Evolutionary conservation across 2,888 invertebrate species (phyloP).

Genomic region (Drosophila macrothrix): DNA sequence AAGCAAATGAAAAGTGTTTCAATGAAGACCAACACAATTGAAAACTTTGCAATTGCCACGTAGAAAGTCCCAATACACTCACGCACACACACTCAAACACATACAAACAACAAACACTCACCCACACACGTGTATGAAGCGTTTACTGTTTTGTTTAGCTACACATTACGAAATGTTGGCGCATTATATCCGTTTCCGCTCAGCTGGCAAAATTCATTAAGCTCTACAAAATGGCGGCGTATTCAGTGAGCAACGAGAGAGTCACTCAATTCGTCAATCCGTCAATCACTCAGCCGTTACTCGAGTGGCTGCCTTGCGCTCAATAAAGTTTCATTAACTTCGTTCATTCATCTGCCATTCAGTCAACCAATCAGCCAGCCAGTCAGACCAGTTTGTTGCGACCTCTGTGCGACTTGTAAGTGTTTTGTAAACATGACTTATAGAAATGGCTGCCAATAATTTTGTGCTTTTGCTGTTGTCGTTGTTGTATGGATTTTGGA

Average conservation of each 20-base stretch:
- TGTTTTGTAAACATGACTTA: conserved; percentile 76
- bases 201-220: conserved; percentile 80
- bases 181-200: conserved; percentile 76
- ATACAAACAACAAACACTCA: conserved; percentile 9
- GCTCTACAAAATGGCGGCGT: conserved; percentile 57
- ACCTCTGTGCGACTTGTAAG: conserved; percentile 57
- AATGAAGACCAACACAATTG: conserved; percentile 56
- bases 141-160: conserved; percentile 37
- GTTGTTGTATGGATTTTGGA: conserved; percentile 13
- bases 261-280: conserved; percentile 39
- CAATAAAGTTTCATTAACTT: conserved; percentile 76
- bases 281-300: conserved; percentile 28
- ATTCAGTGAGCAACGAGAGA: conserved; percentile 28
- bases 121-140: conserved; percentile 1
- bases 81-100: conserved; percentile 1
- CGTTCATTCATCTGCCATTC: conserved; percentile 54
- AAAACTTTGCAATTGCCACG: conserved; percentile 60
- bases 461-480: conserved; percentile 8
- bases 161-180: conserved; percentile 61
- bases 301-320: conserved; percentile 59
- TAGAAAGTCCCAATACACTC: conserved; percentile 34
- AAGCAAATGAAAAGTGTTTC: conserved; percentile 61
- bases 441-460: conserved; percentile 63
- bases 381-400: conserved; percentile 4
- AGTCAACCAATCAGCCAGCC: conserved; percentile 46